These are phyloP conservation scores for Gadopsis bispinosus DNA, from an alignment of 2,797 vertebrate species.

Conservation along the genomic window DNA sequence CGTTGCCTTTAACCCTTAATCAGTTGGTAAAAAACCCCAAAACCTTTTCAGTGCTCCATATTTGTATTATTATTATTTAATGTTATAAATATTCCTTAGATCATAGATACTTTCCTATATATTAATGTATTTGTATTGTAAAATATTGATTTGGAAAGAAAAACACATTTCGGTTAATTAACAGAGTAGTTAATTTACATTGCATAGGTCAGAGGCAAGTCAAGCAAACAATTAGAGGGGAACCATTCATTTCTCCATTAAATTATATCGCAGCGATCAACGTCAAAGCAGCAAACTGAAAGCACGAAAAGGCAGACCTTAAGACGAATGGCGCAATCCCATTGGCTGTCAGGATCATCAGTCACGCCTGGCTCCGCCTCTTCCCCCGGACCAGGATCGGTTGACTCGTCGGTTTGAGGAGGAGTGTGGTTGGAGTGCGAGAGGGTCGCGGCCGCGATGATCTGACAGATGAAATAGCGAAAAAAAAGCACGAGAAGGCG, in stretches of 20 bases:
- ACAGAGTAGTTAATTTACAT: background rate
- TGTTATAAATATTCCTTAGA: background rate
- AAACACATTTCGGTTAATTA: background rate
- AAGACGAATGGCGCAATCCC: conserved; percentile 1
- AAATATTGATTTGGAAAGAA: background rate
- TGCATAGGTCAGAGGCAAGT: background rate
- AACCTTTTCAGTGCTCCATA: background rate
- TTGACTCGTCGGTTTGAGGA: conserved; percentile 83
- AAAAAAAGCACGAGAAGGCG: conserved; percentile 73
- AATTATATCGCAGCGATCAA: conserved; percentile 23
- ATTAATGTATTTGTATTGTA: background rate
- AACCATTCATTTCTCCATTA: conserved; percentile 15
- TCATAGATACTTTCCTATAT: too few species aligned
- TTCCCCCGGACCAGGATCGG: conserved; percentile 86
- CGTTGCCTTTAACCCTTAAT: background rate
- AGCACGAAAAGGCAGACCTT: conserved; percentile 66
- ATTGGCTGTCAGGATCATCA: conserved; percentile 72
- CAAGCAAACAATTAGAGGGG: background rate
- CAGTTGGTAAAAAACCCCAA: background rate
- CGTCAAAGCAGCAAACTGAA: conserved; percentile 55
- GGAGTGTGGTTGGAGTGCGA: conserved; percentile 88
- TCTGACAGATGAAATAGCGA: conserved; percentile 94
- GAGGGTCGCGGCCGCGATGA: conserved; percentile 91
- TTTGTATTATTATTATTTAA: background rate
- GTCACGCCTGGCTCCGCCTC: conserved; percentile 62